Conservation (phyloP, 37 sponge, comb jelly and placozoan genomes). For the Aphrocallistes beatrix region DNA sequence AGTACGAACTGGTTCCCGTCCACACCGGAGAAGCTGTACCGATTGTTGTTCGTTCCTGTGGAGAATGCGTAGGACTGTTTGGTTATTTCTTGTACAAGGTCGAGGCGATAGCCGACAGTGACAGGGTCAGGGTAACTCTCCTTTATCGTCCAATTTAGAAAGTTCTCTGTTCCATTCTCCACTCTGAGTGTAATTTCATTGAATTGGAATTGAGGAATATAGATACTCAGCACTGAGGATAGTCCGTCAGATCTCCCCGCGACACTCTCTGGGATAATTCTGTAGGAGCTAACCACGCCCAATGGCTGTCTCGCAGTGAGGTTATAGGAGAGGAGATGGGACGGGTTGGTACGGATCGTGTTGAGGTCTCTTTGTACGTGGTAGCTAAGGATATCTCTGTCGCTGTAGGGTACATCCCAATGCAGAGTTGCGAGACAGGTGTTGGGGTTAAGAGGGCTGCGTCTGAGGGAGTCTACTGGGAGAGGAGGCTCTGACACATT, state of each 20-base stretch:
- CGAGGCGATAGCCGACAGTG: neutral
- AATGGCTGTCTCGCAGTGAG: neutral
- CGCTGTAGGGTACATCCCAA: neutral
- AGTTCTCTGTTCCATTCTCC: neutral
- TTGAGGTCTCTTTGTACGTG: neutral
- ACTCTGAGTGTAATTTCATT: neutral
- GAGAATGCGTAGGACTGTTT: neutral
- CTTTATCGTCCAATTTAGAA: neutral
- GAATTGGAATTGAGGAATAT: neutral
- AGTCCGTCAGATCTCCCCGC: neutral
- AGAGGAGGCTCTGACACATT: neutral
- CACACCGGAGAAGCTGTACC: neutral
- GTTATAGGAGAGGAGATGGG: neutral
- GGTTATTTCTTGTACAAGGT: neutral
- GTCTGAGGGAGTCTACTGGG: neutral
- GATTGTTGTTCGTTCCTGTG: neutral
- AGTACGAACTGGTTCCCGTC: neutral
- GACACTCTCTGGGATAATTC: neutral
- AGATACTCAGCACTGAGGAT: neutral
- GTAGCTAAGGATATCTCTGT: neutral
- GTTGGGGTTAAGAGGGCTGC: neutral
- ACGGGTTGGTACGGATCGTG: neutral
- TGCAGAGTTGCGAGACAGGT: neutral
- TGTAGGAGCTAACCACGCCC: neutral
- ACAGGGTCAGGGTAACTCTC: neutral